Base-by-base conservation (phyloP, 2,797 vertebrate species). In the Moxostoma hubbsi region DNA sequence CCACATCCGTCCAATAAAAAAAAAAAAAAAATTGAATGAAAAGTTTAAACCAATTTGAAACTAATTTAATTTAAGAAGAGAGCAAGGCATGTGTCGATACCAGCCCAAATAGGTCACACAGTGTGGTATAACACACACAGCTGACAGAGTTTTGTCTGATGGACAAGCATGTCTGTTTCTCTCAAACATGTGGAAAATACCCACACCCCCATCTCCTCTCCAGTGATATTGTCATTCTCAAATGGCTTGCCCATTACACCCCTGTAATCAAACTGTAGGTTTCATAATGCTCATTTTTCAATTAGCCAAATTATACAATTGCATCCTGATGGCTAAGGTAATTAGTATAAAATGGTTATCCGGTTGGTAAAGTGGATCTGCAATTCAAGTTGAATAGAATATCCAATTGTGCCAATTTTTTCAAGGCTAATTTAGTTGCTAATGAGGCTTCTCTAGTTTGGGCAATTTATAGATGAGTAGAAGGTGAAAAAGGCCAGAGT, bases 221-320 rank as follows among this genome's bases (percentile, higher is more conserved):
- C 1, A 2, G 4, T 15, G 9, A 74, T 55, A 46, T 50, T 61
- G 65, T 63, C 16, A 50, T 66, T 75, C 62, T 70, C 53, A 73
- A 59, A 79, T 67, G 75, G 71, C 84, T 82, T 65, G 79, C 75
- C 75, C 57, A 65, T 81, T 68, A 82, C 72, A 13, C 64, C 62
- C 51, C 61, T 75, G 74, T 85, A 89, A 85, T 85, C 80, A 81
- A 73, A 78, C 80, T 74, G 57, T 66, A 69, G 63, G 73, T 79
- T 79, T 75, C 53, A 80, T 62, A 79, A 80, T 75, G 75, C 49
- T 78, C 81, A 84, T 87, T 86, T 85, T 83, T 86, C 73, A 87
- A 86, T 88, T 87, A 86, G 79, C 86, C 84, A 87, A 87, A 88
- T 86, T 80, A 80, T 85, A 85, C 81, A 83, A 82, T 82, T 64